Evolutionary conservation across 2,888 invertebrate genomes (phyloP), one percentile per base, ranked within the genome.

Genomic region (Eudemis profundana): DNA sequence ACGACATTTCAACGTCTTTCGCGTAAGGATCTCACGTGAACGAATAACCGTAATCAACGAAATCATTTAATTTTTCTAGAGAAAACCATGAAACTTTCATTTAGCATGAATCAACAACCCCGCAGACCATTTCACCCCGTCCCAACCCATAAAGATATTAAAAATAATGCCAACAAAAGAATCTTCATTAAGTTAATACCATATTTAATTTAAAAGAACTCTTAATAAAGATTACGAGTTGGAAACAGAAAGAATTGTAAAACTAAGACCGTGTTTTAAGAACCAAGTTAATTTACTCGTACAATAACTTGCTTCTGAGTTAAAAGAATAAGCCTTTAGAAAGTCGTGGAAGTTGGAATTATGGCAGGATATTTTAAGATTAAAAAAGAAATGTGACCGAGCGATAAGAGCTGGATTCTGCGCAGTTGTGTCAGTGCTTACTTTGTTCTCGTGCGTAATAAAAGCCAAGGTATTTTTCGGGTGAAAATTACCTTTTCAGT

Each of bases 241-340:
- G 12, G 42, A 15, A 44, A 21, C 40, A 46, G 17, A 21, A 44
- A 51, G n/a, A 12, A 36, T 56, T 42, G 50, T 36, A 44, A n/a
- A 33, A 50, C 17, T 42, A 61, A 51, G 14, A 51, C 21, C 23
- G 36, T 54, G 38, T 47, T 59, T 42, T 47, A 21, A 21, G 21
- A 17, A 7, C 40, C 8, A 14, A 29, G 14, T 27, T 61, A 36
- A 59, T 64, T 64, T 42, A 36, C 36, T 44, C 29, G 10, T 64
- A 38, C 36, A 51, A 29, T 65, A 53, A 59, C 38, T 59, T 44
- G 33, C 33, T 49, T 21, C 44, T n/a, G 51, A 29, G 27, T 65
- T 12, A 38, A 33, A 42, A 57, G 42, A 47, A 38, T 27, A 47
- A 15, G 33, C 15, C n/a, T 33, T n/a, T 29, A 4, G 19, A 15